Evolutionary conservation across 2,113 vertebrate species (phyloP).

Genomic region (Pteropus alecto): DNA sequence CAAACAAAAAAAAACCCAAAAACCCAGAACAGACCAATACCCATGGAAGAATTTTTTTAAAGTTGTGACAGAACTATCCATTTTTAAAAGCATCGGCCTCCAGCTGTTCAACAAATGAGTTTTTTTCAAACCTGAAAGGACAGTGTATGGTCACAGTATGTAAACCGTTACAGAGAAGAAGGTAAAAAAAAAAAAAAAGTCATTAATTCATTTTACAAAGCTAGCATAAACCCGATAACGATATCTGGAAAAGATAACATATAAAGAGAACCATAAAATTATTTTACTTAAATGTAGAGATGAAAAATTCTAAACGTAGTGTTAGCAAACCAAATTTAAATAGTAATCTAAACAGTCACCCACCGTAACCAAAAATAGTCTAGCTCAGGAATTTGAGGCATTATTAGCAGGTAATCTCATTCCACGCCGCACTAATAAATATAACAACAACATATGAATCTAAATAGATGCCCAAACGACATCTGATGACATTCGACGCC

Average conservation of each 20-base stretch:
- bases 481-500: not conserved
- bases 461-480: not conserved
- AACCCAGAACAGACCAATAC: not conserved
- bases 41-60: not conserved
- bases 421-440: not conserved
- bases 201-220: conserved; percentile 24
- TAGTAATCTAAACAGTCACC: not conserved
- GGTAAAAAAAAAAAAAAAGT: not conserved
- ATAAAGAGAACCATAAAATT: not conserved
- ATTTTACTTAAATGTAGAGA: not conserved
- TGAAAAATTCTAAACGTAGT: not conserved
- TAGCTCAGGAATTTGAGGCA: not conserved
- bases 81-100: conserved; percentile 7
- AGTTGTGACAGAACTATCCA: not conserved
- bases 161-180: not conserved
- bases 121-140: not conserved
- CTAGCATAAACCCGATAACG: not conserved
- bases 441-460: not conserved
- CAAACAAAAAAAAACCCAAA: not conserved
- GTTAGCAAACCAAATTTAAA: not conserved
- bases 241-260: not conserved
- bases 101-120: conserved; percentile 23
- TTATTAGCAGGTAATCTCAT: not conserved
- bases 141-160: not conserved
- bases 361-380: not conserved